These are phyloP conservation scores for Sterna hirundo DNA, from an alignment of 2,113 vertebrate species.

Conservation along the genomic window DNA sequence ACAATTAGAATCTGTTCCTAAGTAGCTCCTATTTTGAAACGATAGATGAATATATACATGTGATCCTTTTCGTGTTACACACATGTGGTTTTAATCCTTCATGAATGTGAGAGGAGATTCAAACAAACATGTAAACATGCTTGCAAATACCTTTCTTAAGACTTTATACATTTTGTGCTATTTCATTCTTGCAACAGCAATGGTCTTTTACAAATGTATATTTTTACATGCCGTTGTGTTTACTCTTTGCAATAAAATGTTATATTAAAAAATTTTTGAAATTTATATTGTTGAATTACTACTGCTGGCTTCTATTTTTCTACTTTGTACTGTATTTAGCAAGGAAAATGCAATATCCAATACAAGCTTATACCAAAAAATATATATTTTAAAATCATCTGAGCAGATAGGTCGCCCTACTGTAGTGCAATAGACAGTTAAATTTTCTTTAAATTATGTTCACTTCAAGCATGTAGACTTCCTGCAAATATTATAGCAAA, in stretches of 20 bases:
- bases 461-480: background rate
- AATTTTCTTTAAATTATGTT: background rate
- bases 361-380: background rate
- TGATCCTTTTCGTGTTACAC: background rate
- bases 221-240: background rate
- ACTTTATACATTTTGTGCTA: background rate
- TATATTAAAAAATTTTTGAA: background rate
- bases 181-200: background rate
- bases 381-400: background rate
- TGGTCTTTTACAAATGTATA: background rate
- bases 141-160: background rate
- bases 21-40: background rate
- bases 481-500: background rate
- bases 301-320: background rate
- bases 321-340: background rate
- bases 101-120: background rate
- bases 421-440: background rate
- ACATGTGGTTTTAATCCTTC: background rate
- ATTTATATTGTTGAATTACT: background rate
- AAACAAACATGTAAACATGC: background rate
- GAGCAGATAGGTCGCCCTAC: background rate
- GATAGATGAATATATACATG: background rate
- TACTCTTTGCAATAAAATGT: background rate
- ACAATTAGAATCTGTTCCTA: background rate
- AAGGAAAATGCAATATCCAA: background rate